A percentile compares a stretch with the other conserved stretches of the same genome.
Conservation (phyloP, 2,888 invertebrate genomes). For the Nymphalis urticae region DNA sequence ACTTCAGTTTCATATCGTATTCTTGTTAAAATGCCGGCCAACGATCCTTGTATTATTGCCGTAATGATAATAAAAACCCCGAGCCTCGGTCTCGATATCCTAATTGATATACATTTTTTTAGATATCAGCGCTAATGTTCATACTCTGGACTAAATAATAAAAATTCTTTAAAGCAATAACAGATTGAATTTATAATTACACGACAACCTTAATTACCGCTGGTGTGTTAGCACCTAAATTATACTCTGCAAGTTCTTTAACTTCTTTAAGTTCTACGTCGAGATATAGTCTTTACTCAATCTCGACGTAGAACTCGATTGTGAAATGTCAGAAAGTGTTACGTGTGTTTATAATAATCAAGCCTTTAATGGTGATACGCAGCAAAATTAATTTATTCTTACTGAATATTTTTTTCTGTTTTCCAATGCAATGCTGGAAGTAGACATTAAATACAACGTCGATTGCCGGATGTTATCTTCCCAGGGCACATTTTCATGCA, state of each 20-base stretch:
- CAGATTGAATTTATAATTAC: conserved; percentile 6
- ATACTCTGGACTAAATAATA: neutral
- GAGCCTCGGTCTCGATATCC: neutral
- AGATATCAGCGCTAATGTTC: conserved; percentile 2
- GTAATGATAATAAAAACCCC: conserved; percentile 8
- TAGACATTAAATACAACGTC: no score
- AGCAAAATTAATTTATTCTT: no score
- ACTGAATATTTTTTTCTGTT: no score
- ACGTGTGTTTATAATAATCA: no score
- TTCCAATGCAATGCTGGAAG: no score
- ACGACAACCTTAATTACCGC: conserved; percentile 2
- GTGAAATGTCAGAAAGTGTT: no score
- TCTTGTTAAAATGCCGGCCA: neutral
- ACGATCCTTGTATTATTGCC: neutral
- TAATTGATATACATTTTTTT: conserved; percentile 6
- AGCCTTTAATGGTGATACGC: no score
- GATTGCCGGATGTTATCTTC: no score
- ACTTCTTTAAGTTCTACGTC: no score
- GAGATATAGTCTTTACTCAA: no score
- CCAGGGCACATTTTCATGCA: no score
- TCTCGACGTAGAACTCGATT: no score
- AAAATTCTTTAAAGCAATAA: neutral
- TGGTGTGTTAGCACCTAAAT: neutral
- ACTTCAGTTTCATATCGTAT: neutral
- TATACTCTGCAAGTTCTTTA: neutral